These are phyloP conservation scores for Zoroaster sp. DNA, from an alignment of 53 echinoderm and acorn worm species.

Conservation along the genomic window DNA sequence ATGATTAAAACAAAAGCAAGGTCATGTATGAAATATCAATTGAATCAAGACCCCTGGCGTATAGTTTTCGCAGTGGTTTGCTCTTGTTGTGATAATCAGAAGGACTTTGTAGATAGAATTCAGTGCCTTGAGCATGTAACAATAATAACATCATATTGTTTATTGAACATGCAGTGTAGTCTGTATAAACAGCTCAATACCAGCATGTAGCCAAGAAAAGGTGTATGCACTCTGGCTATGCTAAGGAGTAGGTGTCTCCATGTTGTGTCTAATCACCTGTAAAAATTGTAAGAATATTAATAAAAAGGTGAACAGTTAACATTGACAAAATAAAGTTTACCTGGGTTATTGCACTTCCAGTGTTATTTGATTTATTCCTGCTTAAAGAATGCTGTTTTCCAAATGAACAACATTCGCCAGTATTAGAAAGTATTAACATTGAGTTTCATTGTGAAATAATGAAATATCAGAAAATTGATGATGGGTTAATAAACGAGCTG, in stretches of 20 bases:
- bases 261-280: neutral
- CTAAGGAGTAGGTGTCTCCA: neutral
- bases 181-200: constrained; percentile 35
- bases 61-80: neutral
- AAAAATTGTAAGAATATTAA: neutral
- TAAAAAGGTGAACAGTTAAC: neutral
- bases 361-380: neutral
- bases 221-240: neutral
- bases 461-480: neutral
- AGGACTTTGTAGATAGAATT: constrained; percentile 10
- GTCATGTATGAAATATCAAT: constrained; percentile 11
- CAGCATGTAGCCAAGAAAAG: neutral
- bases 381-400: neutral
- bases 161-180: neutral
- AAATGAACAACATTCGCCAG: neutral
- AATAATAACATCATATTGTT: constrained; percentile 26
- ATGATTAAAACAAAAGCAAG: neutral
- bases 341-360: neutral
- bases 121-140: constrained; percentile 16
- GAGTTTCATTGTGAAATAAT: neutral
- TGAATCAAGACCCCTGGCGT: neutral
- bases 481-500: neutral
- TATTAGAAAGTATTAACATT: neutral
- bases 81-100: neutral
- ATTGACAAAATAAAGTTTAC: neutral